Conservation (phyloP, 2,888 invertebrate genomes). For the Coremacera marginata region DNA sequence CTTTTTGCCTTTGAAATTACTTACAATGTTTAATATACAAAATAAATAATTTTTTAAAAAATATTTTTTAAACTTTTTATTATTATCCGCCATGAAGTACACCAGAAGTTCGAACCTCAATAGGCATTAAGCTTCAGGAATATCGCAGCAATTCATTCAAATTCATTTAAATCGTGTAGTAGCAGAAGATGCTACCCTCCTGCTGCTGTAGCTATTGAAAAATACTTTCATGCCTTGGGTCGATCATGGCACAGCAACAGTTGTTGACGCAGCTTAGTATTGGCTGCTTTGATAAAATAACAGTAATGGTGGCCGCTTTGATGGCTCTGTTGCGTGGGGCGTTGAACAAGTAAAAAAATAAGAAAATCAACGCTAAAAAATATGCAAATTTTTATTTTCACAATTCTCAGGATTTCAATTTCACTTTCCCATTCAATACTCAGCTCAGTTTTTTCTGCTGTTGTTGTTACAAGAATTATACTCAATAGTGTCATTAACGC, state of each 20-base stretch:
- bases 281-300: conserved; percentile 28
- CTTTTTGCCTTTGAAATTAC: background rate
- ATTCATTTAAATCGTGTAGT: background rate
- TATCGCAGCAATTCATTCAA: background rate
- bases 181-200: background rate
- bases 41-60: background rate
- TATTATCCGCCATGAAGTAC: background rate
- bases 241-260: conserved; percentile 40
- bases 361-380: conserved; percentile 59
- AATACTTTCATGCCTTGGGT: conserved; percentile 48
- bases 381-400: conserved; percentile 65
- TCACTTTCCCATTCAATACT: conserved; percentile 60
- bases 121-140: background rate
- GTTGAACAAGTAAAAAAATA: background rate
- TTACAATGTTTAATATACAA: background rate
- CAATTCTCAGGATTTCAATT: conserved; percentile 63
- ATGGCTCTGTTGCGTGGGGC: background rate
- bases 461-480: conserved; percentile 55
- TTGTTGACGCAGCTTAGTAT: background rate
- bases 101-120: too few relatives aligned
- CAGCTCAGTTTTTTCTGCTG: conserved; percentile 31
- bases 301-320: conserved; percentile 32
- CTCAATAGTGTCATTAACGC: conserved; percentile 63
- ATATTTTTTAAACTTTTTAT: background rate
- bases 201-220: conserved; percentile 39